Evolutionary conservation across 2,888 invertebrate genomes (phyloP), one percentile per base, ranked within the genome.

Genomic region (Callyntrura guangdongensis): DNA sequence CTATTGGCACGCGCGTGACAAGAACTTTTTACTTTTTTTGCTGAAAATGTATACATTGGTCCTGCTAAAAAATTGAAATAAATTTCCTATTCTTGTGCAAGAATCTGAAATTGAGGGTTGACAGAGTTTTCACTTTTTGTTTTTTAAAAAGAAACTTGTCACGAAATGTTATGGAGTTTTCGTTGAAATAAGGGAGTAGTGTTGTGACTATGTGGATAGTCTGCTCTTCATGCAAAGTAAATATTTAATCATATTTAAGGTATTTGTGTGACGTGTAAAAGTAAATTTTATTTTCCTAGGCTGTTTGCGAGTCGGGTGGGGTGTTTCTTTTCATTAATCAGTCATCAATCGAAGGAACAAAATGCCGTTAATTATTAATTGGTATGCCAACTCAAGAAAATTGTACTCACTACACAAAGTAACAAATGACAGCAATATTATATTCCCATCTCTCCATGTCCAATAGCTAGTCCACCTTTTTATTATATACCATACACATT

Each of bases 251-350:
- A 74, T 20, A n/a, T 36, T 67, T 67, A 20, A 12, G 47, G 22
- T n/a, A 5, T 67, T 25, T 14, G 14, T 67, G 14, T 45, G 74
- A 36, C 12, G 49, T 22, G 12, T 12, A 49, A 72, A 49, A 11
- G 74, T 74, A 74, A 74, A 74, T 20, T 49, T 49, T 49, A 49
- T 49, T 74, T 74, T 6, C n/a, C n/a, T n/a, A n/a, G n/a, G 22
- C 20, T 49, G 49, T 17, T 49, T n/a, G n/a, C 22, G 0, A 74
- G 49, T 22, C 20, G 49, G 2, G 81, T 79, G 85, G 90, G 90
- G 90, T 90, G 90, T 90, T 85, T 90, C 90, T 81, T 90, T 90
- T 85, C 85, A 90, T 90, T 90, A 90, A 90, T 90, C 90, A 90
- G 90, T 85, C 90, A 90, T 90, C 90, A 90, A 59, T 53, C 14